These are phyloP conservation scores for Distichodus sexfasciatus DNA, from an alignment of 2,797 vertebrate species.

Conservation along the genomic window DNA sequence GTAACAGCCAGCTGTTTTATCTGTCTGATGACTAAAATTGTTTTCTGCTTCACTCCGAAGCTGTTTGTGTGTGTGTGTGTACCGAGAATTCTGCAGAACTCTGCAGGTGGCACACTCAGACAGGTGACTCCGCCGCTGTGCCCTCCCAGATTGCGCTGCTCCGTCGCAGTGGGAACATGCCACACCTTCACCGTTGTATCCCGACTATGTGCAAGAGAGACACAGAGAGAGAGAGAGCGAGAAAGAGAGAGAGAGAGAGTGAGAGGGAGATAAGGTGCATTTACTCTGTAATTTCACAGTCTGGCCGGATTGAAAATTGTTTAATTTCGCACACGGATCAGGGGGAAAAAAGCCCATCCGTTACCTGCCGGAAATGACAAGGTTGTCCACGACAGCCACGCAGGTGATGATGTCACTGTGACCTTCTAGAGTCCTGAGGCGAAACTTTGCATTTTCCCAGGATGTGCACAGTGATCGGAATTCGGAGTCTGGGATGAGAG, in stretches of 20 bases:
- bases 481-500: slow-evolving; percentile 59
- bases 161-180: slow-evolving; percentile 79
- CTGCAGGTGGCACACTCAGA: slow-evolving; percentile 69
- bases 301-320: neutral
- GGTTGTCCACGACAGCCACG: slow-evolving; percentile 75
- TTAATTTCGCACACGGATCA: neutral
- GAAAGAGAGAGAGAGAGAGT: slow-evolving; percentile 12
- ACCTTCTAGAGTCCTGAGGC: slow-evolving; percentile 73
- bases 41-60: slow-evolving; percentile 10
- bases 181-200: slow-evolving; percentile 81
- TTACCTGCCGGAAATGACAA: slow-evolving; percentile 82
- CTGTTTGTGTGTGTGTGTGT: slow-evolving; percentile 15
- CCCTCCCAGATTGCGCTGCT: slow-evolving; percentile 79
- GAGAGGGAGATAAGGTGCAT: slow-evolving; percentile 13
- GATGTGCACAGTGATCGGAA: slow-evolving; percentile 63
- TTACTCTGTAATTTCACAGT: slow-evolving; percentile 29
- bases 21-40: slow-evolving; percentile 8
- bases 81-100: slow-evolving; percentile 76
- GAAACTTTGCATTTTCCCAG: slow-evolving; percentile 76
- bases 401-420: slow-evolving; percentile 82
- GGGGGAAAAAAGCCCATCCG: neutral
- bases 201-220: no score
- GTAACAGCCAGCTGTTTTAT: slow-evolving; percentile 8
- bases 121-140: slow-evolving; percentile 79
- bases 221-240: slow-evolving; percentile 8